Evolutionary conservation across 2,797 vertebrate genomes (phyloP), one percentile per base, ranked within the genome.

Genomic region (Tokudaia tokunoshimensis): DNA sequence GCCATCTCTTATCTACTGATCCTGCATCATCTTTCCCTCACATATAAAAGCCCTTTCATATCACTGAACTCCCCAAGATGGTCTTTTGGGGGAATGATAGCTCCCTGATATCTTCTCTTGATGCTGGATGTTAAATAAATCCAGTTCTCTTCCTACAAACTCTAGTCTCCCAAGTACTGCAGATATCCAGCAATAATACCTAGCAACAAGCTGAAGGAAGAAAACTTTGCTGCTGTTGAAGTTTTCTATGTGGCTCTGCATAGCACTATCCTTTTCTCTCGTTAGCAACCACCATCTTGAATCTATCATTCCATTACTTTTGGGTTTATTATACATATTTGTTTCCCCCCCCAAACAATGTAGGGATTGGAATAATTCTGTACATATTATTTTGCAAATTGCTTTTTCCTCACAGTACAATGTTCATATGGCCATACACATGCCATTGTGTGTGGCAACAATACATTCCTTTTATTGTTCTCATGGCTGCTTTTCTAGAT

Each of bases 381-480:
- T 76, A 26, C 26, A 55, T 13, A n/a, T 76, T 52, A 85, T 61
- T 76, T 65, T 63, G 75, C 47, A 80, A 41, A n/a, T 92, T 80
- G 37, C 47, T 79, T 50, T 91, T 88, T 86, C 74, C 29, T 92
- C 31, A 78, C 17, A n/a, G 57, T 20, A 22, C 20, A 70, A 0
- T 29, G 44, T 59, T 85, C 5, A 78, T 41, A 41, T 41, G 41
- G 37, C 78, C 41, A 47, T 20, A 82, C 81, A 29, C 29, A 14
- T 82, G 37, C 41, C 41, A 63, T 63, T 70, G 59, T 22, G 8
- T 92, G 10, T 22, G 44, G 65, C 47, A 78, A 20, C 14, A 44
- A 93, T 92, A 80, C 74, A 26, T 86, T 75, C 26, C 41, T 94
- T 94, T 91, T 44, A 26, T n/a, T 26, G 14, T 70, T 70, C 31